These are phyloP conservation scores for Calephelis nemesis DNA, from an alignment of 1,140 invertebrate species.

Conservation along the genomic window DNA sequence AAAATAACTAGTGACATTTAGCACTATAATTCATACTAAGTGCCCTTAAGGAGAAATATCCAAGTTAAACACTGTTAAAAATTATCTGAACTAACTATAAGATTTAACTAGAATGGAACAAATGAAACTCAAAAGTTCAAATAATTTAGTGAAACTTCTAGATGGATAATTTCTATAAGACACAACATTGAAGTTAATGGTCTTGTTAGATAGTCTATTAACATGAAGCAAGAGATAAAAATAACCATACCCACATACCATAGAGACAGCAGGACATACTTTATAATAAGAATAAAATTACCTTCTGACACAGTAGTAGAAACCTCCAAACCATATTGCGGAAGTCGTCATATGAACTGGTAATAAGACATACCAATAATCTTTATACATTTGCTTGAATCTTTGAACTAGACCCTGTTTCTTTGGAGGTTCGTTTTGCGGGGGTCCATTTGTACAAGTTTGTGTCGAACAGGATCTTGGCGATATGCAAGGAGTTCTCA, in stretches of 20 bases:
- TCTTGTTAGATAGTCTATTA: too few relatives aligned
- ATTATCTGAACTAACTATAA: too few relatives aligned
- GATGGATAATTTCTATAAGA: too few relatives aligned
- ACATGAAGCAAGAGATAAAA: not conserved
- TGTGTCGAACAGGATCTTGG: conserved; percentile 41
- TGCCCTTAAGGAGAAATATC: too few relatives aligned
- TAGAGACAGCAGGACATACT: not conserved
- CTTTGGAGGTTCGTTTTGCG: conserved; percentile 54
- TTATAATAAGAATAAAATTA: conserved; percentile 58
- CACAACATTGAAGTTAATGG: too few relatives aligned
- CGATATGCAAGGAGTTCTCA: conserved; percentile 27
- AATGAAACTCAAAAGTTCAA: too few relatives aligned
- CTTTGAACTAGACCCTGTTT: conserved; percentile 86
- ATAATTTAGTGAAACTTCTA: too few relatives aligned
- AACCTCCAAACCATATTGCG: conserved; percentile 89
- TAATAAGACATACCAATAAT: conserved; percentile 96
- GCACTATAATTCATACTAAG: too few relatives aligned
- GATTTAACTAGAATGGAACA: too few relatives aligned
- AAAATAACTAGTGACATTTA: too few relatives aligned
- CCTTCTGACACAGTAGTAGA: conserved; percentile 93
- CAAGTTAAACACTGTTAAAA: too few relatives aligned
- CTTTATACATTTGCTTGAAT: conserved; percentile 94
- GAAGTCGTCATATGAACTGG: conserved; percentile 95
- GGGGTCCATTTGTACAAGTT: conserved; percentile 28
- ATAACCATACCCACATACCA: not conserved